A percentile compares a stretch with the other conserved stretches of the same genome.
These are phyloP conservation scores for Tinea pellionella DNA, from an alignment of 2,888 invertebrate genomes.

Conservation along the genomic window DNA sequence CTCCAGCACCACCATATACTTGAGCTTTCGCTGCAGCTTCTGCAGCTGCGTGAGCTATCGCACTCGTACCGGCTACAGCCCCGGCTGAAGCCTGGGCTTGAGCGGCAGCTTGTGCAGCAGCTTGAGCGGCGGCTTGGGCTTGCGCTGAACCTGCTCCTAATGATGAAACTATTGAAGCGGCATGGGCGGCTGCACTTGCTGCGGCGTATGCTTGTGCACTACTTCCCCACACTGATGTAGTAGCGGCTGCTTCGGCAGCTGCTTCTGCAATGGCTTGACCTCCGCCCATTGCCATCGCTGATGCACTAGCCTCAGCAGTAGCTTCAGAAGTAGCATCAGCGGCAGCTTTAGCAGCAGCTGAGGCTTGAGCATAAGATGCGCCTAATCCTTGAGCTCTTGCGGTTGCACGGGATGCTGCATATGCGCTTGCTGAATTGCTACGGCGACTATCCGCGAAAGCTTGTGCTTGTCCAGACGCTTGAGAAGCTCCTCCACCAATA, in stretches of 20 bases:
- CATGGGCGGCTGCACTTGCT: not conserved
- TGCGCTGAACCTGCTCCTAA: not conserved
- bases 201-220: not conserved
- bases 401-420: not conserved
- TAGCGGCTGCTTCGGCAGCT: not conserved
- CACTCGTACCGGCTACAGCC: not conserved
- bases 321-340: not conserved
- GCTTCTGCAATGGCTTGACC: not conserved
- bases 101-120: not conserved
- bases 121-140: constrained; percentile 8
- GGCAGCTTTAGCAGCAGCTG: not conserved
- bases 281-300: not conserved
- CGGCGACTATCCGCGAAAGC: not conserved
- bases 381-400: not conserved
- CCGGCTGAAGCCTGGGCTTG: not conserved
- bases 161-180: not conserved
- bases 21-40: constrained; percentile 12
- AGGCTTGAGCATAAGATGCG: not conserved
- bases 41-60: constrained; percentile 7
- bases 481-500: not conserved
- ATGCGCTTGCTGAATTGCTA: not conserved
- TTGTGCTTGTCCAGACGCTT: not conserved
- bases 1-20: not conserved
- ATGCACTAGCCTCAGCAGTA: not conserved
- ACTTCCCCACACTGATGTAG: not conserved